A percentile compares a stretch with the other conserved stretches of the same genome.
Conservation (phyloP, 2,888 invertebrate genomes). For the Drosophila monieri region DNA sequence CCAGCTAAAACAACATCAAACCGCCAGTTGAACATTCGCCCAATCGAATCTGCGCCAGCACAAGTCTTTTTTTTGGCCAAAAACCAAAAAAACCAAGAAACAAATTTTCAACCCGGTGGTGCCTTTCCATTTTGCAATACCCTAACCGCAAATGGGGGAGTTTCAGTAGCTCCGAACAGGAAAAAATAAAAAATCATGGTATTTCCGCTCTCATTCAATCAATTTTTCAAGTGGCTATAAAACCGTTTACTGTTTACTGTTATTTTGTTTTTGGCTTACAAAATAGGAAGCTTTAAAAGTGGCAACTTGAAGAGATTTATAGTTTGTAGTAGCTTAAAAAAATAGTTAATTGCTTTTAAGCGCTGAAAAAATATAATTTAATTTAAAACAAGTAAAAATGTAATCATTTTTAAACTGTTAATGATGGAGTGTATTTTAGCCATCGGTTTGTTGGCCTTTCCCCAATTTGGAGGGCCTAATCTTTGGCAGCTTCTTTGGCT, state of each 20-base stretch:
- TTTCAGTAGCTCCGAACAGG: slow-evolving; percentile 13
- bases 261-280: neutral
- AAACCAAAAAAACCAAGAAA: slow-evolving; percentile 21
- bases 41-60: slow-evolving; percentile 73
- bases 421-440: slow-evolving; percentile 8
- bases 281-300: neutral
- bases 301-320: slow-evolving; percentile 1
- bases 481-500: slow-evolving; percentile 41
- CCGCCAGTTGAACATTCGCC: slow-evolving; percentile 56
- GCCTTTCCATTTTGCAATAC: slow-evolving; percentile 73
- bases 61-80: slow-evolving; percentile 62
- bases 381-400: too few relatives aligned
- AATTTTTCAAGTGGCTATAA: slow-evolving; percentile 1
- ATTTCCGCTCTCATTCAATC: slow-evolving; percentile 10
- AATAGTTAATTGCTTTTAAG: neutral
- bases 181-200: slow-evolving; percentile 13
- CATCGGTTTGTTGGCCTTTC: slow-evolving; percentile 50
- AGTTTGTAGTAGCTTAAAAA: neutral
- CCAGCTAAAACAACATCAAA: slow-evolving; percentile 6
- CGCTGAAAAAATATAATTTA: neutral
- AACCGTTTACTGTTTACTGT: neutral
- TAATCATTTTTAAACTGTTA: too few relatives aligned
- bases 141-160: slow-evolving; percentile 28
- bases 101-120: slow-evolving; percentile 44
- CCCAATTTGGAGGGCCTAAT: slow-evolving; percentile 54